Percentiles rank a stretch among this genome's conserved stretches.
phyloP scores from a whole-genome alignment of 2,113 vertebrate species.

The Balaeniceps rex region DNA sequence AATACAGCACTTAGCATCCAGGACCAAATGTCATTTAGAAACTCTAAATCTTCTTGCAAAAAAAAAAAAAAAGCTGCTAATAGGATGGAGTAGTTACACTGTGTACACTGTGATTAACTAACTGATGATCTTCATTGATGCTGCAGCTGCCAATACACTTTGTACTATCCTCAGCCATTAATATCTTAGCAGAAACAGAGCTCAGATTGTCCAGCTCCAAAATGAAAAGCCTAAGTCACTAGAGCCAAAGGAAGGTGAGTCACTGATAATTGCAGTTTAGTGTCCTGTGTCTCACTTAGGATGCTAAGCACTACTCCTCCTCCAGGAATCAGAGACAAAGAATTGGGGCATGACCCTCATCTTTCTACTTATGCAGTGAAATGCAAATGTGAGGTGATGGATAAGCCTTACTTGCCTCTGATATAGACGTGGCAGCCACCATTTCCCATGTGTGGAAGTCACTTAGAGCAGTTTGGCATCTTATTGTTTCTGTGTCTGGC shows the following conservation, averaged over 20 bases:
- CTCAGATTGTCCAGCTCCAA: not conserved
- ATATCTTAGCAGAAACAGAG: conserved; percentile 15
- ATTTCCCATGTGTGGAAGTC: not conserved
- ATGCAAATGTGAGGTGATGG: not conserved
- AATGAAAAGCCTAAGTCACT: not conserved
- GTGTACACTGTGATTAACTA: conserved; percentile 37
- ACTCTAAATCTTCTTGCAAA: not conserved
- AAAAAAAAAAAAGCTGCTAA: not conserved
- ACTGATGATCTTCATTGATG: conserved; percentile 3
- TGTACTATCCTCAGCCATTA: conserved; percentile 1
- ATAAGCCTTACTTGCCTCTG: not conserved
- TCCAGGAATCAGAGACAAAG: not conserved
- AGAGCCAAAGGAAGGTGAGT: not conserved
- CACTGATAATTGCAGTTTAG: not conserved
- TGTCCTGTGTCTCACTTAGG: not conserved
- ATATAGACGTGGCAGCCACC: not conserved
- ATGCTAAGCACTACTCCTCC: not conserved
- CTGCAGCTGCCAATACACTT: conserved; percentile 14
- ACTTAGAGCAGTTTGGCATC: not conserved
- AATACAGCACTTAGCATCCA: not conserved
- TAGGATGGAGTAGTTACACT: not conserved
- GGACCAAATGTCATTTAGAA: not conserved
- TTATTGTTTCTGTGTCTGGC: not conserved
- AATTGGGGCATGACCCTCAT: not conserved
- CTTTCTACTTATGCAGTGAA: not conserved